Evolutionary conservation across 2,888 invertebrate genomes (phyloP), one percentile per base, ranked within the genome.

Genomic region (Diogma glabrata): DNA sequence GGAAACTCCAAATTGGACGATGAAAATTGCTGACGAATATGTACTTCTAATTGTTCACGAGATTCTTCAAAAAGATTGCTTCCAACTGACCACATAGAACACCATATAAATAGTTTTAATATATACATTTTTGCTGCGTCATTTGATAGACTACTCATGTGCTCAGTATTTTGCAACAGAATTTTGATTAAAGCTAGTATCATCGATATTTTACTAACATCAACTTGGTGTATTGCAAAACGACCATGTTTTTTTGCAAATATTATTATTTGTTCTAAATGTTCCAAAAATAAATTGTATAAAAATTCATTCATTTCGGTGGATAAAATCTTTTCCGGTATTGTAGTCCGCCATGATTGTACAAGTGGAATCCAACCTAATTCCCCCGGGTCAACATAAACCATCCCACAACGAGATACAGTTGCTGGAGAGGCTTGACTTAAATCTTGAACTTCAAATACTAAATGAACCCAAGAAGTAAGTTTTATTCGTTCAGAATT

Each of bases 341-440:
- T 64, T 12, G 70, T 72, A 1, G 75, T 71, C 2, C 83, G 65
- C 91, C 91, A 93, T 0, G 88, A 84, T 56, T 79, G 77, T 1
- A 90, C 83, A 58, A 78, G 82, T 0, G 92, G 91, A 59, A 84
- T 63, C 81, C 87, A 91, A 48, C 84, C 83, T 47, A 92, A 71
- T 61, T 91, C 90, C 3, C 81, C 77, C 0, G 91, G 81, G 65
- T 93, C 92, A 8, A 92, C 79, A 65, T 89, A 93, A 2, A 93
- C 91, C 91, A 93, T 93, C 47, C 91, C 91, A 58, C 82, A 82
- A 19, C 81, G 78, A 0, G 78, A 78, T 4, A 93, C 92, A 0
- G 92, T 93, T 1, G 92, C 92, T 1, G 93, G 93, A 0, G 92
- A 91, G 1, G 92, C 92, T 65, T 91, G 91, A 0, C 88, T 77